Conservation (phyloP, 2,113 vertebrate species). For the Petroica traversi region DNA sequence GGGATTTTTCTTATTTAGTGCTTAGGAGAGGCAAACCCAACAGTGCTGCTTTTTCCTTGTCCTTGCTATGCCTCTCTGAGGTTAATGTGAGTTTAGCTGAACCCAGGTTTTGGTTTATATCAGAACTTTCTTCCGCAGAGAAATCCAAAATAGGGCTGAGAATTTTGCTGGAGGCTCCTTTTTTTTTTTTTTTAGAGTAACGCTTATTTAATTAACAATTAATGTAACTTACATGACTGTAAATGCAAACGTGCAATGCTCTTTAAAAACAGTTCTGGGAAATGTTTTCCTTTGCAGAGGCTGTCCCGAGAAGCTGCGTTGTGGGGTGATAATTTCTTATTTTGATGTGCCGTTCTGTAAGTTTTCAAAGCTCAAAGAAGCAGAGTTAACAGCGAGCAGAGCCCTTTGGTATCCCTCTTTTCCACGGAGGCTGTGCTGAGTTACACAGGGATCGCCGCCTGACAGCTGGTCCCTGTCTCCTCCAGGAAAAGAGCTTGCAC, state of each 20-base stretch:
- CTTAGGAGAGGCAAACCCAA: background rate
- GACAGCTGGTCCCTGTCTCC: background rate
- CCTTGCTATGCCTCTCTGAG: background rate
- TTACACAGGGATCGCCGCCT: accelerated
- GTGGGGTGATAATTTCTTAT: background rate
- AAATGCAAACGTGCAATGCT: background rate
- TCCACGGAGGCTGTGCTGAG: accelerated
- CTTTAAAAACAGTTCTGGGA: background rate
- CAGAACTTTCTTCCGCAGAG: background rate
- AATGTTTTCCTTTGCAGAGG: background rate
- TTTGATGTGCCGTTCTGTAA: accelerated
- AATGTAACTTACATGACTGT: background rate
- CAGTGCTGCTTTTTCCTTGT: background rate
- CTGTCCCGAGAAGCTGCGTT: background rate
- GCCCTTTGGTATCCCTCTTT: accelerated
- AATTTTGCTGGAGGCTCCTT: background rate
- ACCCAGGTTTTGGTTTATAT: background rate
- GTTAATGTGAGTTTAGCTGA: background rate
- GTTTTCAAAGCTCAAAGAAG: background rate
- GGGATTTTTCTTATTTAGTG: background rate
- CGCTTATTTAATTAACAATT: background rate
- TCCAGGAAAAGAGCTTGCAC: background rate
- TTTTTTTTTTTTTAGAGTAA: background rate
- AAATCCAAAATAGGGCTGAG: background rate
- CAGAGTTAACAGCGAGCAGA: background rate